Evolutionary conservation across 2,113 vertebrate species (phyloP), one percentile per base, ranked within the genome.

Genomic region (Potamarius usumacintae): DNA sequence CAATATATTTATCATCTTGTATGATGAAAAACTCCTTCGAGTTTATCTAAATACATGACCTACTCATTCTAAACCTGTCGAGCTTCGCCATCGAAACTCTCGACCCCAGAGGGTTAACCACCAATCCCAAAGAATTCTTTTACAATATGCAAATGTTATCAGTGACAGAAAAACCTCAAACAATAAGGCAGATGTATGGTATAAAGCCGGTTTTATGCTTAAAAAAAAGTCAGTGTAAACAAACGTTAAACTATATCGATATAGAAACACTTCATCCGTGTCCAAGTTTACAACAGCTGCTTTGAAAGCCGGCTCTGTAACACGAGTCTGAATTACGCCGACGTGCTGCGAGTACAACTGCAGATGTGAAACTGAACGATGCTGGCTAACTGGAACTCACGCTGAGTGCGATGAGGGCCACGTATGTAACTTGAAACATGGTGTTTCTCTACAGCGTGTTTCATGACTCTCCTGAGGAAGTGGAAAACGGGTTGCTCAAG

Each of bases 401-500:
- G 1, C 5, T 55, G 34, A 48, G 48, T n/a, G 48, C 12, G 12
- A 15, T 30, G 50, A 52, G 77, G 85, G 71, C 65, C 82, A 25
- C 25, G 48, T 27, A 58, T 55, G 71, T 82, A 90, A 90, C 82
- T 48, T 65, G 90, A 89, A 60, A 58, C 86, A 22, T 17, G 62
- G 22, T 83, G 85, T 91, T 85, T 86, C 87, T 85, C 85, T n/a
- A 7, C 57, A 30, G 84, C 34, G 53, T 79, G 62, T 77, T 65
- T 77, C 22, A 84, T 87, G 83, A 85, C 83, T 82, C 87, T 60
- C 15, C 74, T 81, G 76, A 86, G 92, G 91, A 93, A 94, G 92
- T 92, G 90, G 90, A 93, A 91, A 95, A 95, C 94, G 90, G 93
- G 94, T 94, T 93, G 91, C 90, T 92, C 94, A 84, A 91, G 92